Evolutionary conservation across 1,140 invertebrate genomes (phyloP), one percentile per base, ranked within the genome.

Genomic region (Pseudachorutes palmiensis): DNA sequence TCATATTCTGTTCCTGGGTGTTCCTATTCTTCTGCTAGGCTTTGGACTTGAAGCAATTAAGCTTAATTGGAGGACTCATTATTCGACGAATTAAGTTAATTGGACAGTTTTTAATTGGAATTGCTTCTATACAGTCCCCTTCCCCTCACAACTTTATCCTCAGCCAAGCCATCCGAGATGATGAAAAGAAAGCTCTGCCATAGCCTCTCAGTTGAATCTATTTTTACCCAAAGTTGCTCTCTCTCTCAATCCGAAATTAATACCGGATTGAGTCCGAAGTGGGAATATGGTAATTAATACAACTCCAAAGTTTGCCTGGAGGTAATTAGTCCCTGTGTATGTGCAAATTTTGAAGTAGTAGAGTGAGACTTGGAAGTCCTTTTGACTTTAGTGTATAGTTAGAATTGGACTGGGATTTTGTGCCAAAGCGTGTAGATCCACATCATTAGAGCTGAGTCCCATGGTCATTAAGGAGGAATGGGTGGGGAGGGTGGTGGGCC

Each of bases 11-110:
- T n/a, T n/a, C n/a, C n/a, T n/a, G n/a, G n/a, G 36, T 45, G 36
- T 45, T 45, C 36, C 36, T 45, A 45, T 45, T 45, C 9, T 45
- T 45, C 36, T 22, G 28, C 24, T 2, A 32, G 30, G 55, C 60
- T 62, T 36, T 36, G 51, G 55, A 58, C 72, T 73, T 69, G 41
- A 71, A 73, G 72, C 72, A 73, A 73, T 73, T 73, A 73, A 71
- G 69, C 72, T 73, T 73, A 73, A 73, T 73, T 73, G 72, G 72
- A 70, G 65, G 69, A 73, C 72, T 73, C 72, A 73, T 73, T 73
- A 73, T 73, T 73, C 72, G 67, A 70, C 62, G 72, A 73, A 73
- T 73, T 73, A 73, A 73, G 48, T 73, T 73, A 73, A 73, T 73
- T 73, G 69, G 72, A 66, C 69, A 69, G 64, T 73, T 73, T 60